Evolutionary conservation across 2,888 invertebrate species (phyloP).

Genomic region (Polydrusus tereticollis): DNA sequence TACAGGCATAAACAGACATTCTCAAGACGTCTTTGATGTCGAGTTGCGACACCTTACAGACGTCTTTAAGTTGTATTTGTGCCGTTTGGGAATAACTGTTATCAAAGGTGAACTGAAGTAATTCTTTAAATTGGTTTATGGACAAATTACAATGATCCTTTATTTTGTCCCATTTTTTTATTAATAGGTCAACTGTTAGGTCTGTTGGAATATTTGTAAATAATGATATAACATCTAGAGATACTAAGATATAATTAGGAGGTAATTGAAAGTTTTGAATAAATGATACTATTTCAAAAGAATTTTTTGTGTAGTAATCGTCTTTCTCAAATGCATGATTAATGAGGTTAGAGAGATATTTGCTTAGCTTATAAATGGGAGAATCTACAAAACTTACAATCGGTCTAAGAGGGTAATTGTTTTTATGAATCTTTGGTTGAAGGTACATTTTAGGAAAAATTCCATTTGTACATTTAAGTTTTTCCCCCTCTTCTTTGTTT

Average conservation of each 20-base stretch:
- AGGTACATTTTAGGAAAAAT: slow-evolving; percentile 2
- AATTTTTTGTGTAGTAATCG: slow-evolving; percentile 3
- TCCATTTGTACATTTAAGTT: background rate
- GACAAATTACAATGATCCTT: background rate
- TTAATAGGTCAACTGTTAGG: background rate
- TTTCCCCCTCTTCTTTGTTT: background rate
- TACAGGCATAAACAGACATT: too few species aligned
- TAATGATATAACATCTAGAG: slow-evolving; percentile 9
- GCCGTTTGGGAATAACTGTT: too few species aligned
- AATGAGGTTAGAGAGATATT: background rate
- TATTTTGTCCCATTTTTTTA: background rate
- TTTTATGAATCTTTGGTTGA: slow-evolving; percentile 17
- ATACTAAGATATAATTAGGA: background rate
- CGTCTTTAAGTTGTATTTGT: too few species aligned
- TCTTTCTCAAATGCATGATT: background rate
- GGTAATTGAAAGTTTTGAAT: background rate
- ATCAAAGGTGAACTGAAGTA: too few species aligned
- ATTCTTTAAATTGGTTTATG: too few species aligned
- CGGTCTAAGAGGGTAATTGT: slow-evolving; percentile 1
- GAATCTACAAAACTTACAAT: slow-evolving; percentile 15
- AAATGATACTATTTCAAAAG: background rate
- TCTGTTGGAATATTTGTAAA: slow-evolving; percentile 9
- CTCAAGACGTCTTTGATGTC: too few species aligned
- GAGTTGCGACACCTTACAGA: too few species aligned
- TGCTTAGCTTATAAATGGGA: background rate